phyloP scores from a whole-genome alignment of 2,797 vertebrate species.

The Argyrosomus regius region DNA sequence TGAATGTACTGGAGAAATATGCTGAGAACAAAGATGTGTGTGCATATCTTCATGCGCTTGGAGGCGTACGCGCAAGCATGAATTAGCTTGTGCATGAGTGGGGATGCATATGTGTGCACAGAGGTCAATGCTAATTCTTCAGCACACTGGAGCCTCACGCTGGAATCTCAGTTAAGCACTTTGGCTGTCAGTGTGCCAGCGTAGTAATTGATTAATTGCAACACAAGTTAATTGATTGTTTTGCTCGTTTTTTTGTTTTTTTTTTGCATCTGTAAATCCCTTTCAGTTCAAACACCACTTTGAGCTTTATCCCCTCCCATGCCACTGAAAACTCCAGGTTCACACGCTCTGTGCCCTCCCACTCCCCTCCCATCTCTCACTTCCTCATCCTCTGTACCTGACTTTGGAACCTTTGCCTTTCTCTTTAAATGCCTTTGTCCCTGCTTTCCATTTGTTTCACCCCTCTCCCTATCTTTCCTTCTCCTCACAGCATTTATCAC shows the following conservation, averaged over 20 bases:
- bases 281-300: conserved; percentile 72
- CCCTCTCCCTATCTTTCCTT: conserved; percentile 43
- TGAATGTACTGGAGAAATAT: conserved; percentile 56
- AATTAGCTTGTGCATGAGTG: conserved; percentile 44
- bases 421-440: conserved; percentile 59
- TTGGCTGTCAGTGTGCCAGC: conserved; percentile 55
- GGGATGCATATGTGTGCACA: conserved; percentile 30
- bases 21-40: conserved; percentile 49
- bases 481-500: conserved; percentile 61
- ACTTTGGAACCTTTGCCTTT: conserved; percentile 52
- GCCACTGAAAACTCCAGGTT: conserved; percentile 64
- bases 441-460: conserved; percentile 58
- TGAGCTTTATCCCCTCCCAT: conserved; percentile 54
- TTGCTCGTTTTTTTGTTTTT: conserved; percentile 35
- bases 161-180: conserved; percentile 67
- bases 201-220: conserved; percentile 77
- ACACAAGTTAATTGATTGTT: conserved; percentile 80
- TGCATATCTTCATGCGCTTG: conserved; percentile 58
- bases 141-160: conserved; percentile 36
- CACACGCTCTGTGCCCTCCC: conserved; percentile 70
- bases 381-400: conserved; percentile 40
- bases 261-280: conserved; percentile 71
- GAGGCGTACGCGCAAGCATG: conserved; percentile 39
- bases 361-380: conserved; percentile 35
- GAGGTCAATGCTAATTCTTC: conserved; percentile 74